These are phyloP conservation scores for Heterodera schachtii DNA, from an alignment of 1,140 invertebrate species.

Conservation along the genomic window DNA sequence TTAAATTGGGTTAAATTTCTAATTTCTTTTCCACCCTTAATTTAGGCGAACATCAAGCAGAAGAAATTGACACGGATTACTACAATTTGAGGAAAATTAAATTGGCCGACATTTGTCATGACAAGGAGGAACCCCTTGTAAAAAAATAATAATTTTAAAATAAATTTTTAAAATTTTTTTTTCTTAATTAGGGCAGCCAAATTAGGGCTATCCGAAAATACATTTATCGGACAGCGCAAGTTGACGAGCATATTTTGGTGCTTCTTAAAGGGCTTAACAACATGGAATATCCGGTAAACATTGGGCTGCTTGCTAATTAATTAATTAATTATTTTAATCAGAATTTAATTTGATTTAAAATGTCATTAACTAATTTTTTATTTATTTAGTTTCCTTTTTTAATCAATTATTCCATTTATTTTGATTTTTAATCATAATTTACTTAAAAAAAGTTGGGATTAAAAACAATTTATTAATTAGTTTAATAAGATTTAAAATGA, in stretches of 20 bases:
- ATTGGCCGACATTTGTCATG: constrained; percentile 48
- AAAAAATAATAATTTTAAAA: background rate
- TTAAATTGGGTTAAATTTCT: too few species aligned
- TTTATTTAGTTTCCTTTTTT: too few species aligned
- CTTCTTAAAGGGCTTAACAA: constrained; percentile 55
- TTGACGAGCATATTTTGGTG: constrained; percentile 55
- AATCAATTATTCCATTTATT: too few species aligned
- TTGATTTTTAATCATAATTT: too few species aligned
- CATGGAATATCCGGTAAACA: constrained; percentile 43
- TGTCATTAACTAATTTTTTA: too few species aligned
- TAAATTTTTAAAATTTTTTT: background rate
- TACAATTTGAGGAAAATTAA: constrained; percentile 49
- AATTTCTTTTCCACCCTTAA: too few species aligned
- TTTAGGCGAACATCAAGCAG: constrained; percentile 52
- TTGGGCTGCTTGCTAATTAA: constrained; percentile 15
- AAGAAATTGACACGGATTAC: constrained; percentile 52
- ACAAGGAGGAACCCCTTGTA: constrained; percentile 53
- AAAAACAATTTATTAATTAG: too few species aligned
- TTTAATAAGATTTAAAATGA: too few species aligned
- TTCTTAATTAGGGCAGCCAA: constrained; percentile 36
- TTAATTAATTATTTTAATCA: constrained; percentile 12
- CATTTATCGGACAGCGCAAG: constrained; percentile 52
- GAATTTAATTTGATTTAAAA: too few species aligned
- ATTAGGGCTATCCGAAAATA: constrained; percentile 49
- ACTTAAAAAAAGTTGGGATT: too few species aligned